phyloP scores from a whole-genome alignment of 2,888 invertebrate genomes.

The Ochlodes sylvanus region DNA sequence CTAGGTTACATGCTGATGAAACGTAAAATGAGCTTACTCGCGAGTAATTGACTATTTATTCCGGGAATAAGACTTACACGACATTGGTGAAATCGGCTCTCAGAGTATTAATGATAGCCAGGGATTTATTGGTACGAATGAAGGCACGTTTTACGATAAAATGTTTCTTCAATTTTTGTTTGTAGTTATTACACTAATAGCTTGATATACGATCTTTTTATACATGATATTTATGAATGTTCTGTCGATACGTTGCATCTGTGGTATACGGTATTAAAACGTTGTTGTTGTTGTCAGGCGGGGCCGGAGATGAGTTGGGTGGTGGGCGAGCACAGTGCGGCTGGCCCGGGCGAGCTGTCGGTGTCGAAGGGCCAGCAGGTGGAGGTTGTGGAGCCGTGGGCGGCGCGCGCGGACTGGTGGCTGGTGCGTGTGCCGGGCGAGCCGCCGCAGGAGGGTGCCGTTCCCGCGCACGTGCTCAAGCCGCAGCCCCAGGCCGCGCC shows the following conservation, averaged over 20 bases:
- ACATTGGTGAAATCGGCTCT: too few species aligned
- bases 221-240: neutral
- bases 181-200: neutral
- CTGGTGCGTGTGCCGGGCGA: slow-evolving; percentile 87
- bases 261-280: neutral
- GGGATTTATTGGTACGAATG: neutral
- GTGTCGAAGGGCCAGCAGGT: slow-evolving; percentile 97
- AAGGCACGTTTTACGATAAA: neutral
- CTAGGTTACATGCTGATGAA: too few species aligned
- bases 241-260: too few species aligned
- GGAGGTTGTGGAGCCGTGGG: slow-evolving; percentile 93
- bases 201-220: neutral
- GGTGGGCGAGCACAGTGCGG: slow-evolving; percentile 92
- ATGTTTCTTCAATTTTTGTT: neutral
- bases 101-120: neutral
- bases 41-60: too few species aligned
- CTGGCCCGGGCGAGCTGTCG: slow-evolving; percentile 91
- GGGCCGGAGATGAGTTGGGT: slow-evolving; percentile 96
- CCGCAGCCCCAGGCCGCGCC: slow-evolving; percentile 66
- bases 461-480: slow-evolving; percentile 90
- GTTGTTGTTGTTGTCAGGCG: slow-evolving; percentile 79
- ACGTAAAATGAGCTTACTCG: too few species aligned
- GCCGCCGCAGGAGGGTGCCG: slow-evolving; percentile 91
- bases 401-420: slow-evolving; percentile 89
- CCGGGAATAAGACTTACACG: too few species aligned